Percentiles rank a stretch among this genome's conserved stretches.
phyloP scores from a whole-genome alignment of 2,113 vertebrate species.

The Poeciliopsis prolifica region DNA sequence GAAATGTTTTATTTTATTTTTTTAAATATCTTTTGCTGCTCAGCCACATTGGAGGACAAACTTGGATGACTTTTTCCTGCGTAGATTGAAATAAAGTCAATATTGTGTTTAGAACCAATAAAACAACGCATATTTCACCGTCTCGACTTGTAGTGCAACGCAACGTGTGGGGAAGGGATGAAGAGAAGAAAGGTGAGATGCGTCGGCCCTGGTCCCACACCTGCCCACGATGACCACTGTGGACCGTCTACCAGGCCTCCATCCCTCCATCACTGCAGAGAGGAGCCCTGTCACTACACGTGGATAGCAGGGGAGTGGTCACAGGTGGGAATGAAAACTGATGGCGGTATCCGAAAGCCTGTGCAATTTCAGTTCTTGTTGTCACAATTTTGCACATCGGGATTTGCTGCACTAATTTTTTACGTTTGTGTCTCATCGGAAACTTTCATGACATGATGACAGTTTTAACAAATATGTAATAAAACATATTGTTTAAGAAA shows the following conservation, averaged over 20 bases:
- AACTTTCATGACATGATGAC: no score
- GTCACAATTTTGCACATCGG: not conserved
- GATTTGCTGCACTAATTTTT: not conserved
- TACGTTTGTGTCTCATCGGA: not conserved
- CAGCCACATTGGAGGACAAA: not conserved
- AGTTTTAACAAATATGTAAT: no score
- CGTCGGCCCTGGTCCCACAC: constrained; percentile 63
- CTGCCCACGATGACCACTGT: constrained; percentile 84
- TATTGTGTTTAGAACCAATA: not conserved
- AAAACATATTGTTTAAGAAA: no score
- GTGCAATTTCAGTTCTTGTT: no score
- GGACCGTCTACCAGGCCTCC: constrained; percentile 75
- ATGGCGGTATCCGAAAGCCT: not conserved
- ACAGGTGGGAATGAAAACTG: constrained; percentile 79
- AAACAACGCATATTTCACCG: constrained; percentile 59
- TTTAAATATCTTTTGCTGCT: not conserved
- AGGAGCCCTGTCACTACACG: constrained; percentile 77
- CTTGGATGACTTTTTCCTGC: no score
- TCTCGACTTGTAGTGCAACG: constrained; percentile 80
- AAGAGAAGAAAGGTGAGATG: constrained; percentile 81
- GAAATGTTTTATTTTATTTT: no score
- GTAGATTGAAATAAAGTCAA: no score
- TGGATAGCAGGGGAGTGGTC: constrained; percentile 86
- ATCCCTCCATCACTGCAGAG: constrained; percentile 76
- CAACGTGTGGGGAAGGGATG: constrained; percentile 79